These are phyloP conservation scores for Crotalus viridis DNA, from an alignment of 2,113 vertebrate species.

Conservation along the genomic window DNA sequence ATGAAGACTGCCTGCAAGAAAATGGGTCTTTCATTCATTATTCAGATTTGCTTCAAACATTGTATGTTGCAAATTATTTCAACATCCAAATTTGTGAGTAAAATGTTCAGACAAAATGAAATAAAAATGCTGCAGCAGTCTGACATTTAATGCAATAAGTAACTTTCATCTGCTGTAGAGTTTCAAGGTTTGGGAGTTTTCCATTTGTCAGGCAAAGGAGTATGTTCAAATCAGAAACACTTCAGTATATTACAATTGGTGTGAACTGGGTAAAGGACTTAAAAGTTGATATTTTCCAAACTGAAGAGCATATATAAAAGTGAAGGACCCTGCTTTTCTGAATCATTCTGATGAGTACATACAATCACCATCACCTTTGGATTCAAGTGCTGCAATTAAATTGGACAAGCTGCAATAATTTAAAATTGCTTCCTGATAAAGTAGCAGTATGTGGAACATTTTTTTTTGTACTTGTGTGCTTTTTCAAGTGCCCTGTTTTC, in stretches of 20 bases:
- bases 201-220: slow-evolving; percentile 54
- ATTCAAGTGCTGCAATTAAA: slow-evolving; percentile 58
- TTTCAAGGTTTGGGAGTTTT: slow-evolving; percentile 54
- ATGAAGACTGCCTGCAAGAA: not conserved
- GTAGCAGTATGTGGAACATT: slow-evolving; percentile 53
- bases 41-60: not conserved
- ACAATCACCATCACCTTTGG: slow-evolving; percentile 42
- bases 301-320: slow-evolving; percentile 52
- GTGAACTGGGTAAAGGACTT: slow-evolving; percentile 34
- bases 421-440: slow-evolving; percentile 61
- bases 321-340: slow-evolving; percentile 31
- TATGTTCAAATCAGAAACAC: slow-evolving; percentile 53
- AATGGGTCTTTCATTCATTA: slow-evolving; percentile 4
- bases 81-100: slow-evolving; percentile 17
- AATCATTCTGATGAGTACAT: slow-evolving; percentile 31
- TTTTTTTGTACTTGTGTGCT: not conserved
- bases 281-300: slow-evolving; percentile 21
- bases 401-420: slow-evolving; percentile 63
- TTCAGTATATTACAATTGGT: slow-evolving; percentile 56
- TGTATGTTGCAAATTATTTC: not conserved
- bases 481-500: slow-evolving; percentile 43
- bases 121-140: slow-evolving; percentile 9
- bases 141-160: slow-evolving; percentile 38
- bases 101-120: slow-evolving; percentile 22
- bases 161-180: slow-evolving; percentile 36